phyloP scores from a whole-genome alignment of 2,797 vertebrate species.

The Spea hammondii region DNA sequence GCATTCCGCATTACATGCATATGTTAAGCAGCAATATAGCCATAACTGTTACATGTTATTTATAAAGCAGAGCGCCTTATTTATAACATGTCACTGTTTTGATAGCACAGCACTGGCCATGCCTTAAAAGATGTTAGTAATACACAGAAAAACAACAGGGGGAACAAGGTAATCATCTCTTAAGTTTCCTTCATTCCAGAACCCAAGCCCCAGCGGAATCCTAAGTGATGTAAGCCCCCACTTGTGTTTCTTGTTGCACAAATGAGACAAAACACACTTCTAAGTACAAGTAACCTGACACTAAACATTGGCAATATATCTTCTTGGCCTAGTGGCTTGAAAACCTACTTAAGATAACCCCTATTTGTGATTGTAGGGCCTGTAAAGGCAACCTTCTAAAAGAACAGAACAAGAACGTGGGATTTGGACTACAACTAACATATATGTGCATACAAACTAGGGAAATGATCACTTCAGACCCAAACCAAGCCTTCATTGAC shows the following conservation, averaged over 20 bases:
- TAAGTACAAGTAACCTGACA: constrained; percentile 20
- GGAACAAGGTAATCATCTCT: constrained; percentile 2
- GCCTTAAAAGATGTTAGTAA: neutral
- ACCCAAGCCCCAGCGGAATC: constrained; percentile 1
- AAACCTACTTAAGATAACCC: constrained; percentile 35
- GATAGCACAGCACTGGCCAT: neutral
- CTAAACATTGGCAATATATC: constrained; percentile 4
- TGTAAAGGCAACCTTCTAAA: too few relatives aligned
- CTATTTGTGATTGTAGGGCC: neutral
- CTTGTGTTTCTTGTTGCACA: constrained; percentile 29
- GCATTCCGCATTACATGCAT: too few relatives aligned
- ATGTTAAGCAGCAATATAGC: too few relatives aligned
- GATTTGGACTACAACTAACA: too few relatives aligned
- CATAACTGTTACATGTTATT: too few relatives aligned
- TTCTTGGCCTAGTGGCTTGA: constrained; percentile 27
- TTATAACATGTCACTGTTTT: neutral
- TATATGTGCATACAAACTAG: too few relatives aligned
- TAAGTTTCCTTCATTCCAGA: constrained; percentile 12
- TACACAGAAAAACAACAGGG: neutral
- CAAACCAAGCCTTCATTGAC: neutral
- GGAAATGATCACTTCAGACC: too few relatives aligned
- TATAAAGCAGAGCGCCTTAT: too few relatives aligned
- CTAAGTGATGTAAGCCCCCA: constrained; percentile 20
- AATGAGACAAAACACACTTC: constrained; percentile 22
- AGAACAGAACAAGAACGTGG: too few relatives aligned